A percentile compares a stretch with the other conserved stretches of the same genome.
Evolutionary conservation across 2,888 invertebrate genomes (phyloP).

Genomic region (Cataglyphis albicans): DNA sequence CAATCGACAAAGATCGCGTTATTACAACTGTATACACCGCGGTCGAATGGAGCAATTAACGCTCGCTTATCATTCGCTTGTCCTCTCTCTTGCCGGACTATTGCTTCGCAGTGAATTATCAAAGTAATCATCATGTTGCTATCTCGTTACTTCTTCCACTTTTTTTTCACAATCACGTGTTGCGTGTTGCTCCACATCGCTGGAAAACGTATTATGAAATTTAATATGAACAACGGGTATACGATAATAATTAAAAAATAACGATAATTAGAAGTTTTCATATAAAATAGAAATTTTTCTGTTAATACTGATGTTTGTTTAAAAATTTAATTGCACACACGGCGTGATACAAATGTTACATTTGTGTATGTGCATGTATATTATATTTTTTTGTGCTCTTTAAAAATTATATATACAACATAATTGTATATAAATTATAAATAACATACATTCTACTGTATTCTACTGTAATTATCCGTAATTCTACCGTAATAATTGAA

Average conservation of each 20-base stretch:
- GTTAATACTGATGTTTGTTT: neutral
- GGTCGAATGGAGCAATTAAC: conserved; percentile 44
- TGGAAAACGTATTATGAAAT: conserved; percentile 2
- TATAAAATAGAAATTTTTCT: neutral
- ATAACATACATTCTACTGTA: too few species aligned
- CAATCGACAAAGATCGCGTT: conserved; percentile 56
- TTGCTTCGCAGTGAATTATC: conserved; percentile 51
- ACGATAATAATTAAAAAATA: neutral
- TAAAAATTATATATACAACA: neutral
- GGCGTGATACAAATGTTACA: neutral
- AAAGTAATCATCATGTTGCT: conserved; percentile 34
- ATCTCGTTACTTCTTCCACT: conserved; percentile 5
- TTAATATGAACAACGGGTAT: neutral
- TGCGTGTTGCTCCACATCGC: neutral
- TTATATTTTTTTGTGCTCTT: neutral
- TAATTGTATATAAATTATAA: too few species aligned
- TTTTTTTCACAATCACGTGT: neutral
- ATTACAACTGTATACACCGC: conserved; percentile 48
- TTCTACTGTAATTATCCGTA: neutral
- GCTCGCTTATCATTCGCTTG: conserved; percentile 45
- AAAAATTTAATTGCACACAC: neutral
- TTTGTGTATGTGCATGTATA: neutral
- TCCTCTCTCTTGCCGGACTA: conserved; percentile 37
- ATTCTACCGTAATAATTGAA: neutral
- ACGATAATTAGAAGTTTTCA: neutral